Evolutionary conservation across 2,888 invertebrate genomes (phyloP), one percentile per base, ranked within the genome.

Genomic region (Tinea trinotella): DNA sequence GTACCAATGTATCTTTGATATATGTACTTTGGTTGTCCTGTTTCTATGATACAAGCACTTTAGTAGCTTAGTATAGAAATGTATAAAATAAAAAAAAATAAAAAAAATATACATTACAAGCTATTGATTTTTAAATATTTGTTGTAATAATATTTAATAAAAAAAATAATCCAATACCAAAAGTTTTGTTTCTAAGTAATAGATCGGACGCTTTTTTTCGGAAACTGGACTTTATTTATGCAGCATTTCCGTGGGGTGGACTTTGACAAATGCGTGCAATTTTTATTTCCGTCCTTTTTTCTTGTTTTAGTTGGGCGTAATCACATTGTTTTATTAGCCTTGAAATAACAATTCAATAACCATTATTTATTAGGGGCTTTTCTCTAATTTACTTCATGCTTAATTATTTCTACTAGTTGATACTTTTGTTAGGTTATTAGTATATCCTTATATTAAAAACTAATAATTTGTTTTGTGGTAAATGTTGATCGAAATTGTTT

Each of bases 201-300:
- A 50, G 50, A 22, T 50, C 50, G 12, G 36, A 53, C 2, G 10
- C 10, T 52, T 40, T 53, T 52, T 53, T 53, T 40, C 40, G 36
- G n/a, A 68, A 68, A 72, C 76, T 69, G 74, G 74, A 71, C 76
- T 72, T 82, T 81, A 81, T 82, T 82, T 83, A 83, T 81, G 81
- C 76, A 70, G 74, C 74, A 76, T 76, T 81, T 82, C 82, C 81
- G 76, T 66, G 60, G 71, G 66, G 74, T 68, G 71, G 79, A 80
- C 81, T 80, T 81, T 83, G 82, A 82, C 79, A 78, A 81, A 83
- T 76, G 78, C 67, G 66, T 63, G 73, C 76, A 78, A 78, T 80
- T 78, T 80, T 77, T 71, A 74, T 73, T 71, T 74, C 73, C 74
- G 68, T 64, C 60, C 55, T 55, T 59, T 64, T 66, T 61, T 60